Conservation (phyloP, 2,797 vertebrate species). For the Columba guinea region DNA sequence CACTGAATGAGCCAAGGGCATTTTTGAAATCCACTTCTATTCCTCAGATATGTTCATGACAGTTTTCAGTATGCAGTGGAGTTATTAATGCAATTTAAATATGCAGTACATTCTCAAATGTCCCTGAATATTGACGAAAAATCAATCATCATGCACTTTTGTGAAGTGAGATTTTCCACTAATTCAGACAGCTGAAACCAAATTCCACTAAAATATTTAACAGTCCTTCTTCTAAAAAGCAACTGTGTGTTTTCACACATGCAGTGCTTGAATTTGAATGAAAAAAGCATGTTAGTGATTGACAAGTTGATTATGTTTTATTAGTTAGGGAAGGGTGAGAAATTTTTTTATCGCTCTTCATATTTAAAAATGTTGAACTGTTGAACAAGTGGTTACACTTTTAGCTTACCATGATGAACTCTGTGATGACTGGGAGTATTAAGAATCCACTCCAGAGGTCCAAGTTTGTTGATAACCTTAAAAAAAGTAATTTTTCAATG, state of each 20-base stretch:
- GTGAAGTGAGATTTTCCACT: background rate
- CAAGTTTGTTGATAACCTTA: constrained; percentile 87
- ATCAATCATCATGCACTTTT: background rate
- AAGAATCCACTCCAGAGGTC: constrained; percentile 90
- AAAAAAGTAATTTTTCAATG: background rate
- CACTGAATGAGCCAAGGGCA: background rate
- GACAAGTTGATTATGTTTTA: background rate
- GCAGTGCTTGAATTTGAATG: background rate
- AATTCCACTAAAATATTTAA: background rate
- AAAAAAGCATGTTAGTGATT: background rate
- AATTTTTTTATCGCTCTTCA: background rate
- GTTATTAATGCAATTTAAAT: background rate
- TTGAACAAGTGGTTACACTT: background rate
- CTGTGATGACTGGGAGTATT: constrained; percentile 95
- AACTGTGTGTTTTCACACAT: background rate
- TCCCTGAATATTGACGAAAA: background rate
- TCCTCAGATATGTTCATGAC: background rate
- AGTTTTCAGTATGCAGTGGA: background rate
- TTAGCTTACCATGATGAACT: constrained; percentile 89
- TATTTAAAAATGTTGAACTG: background rate
- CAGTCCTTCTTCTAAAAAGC: background rate
- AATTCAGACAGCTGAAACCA: background rate
- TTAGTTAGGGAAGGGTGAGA: background rate
- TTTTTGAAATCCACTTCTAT: background rate
- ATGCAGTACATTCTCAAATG: background rate